Conservation (phyloP, 2,113 vertebrate genomes). For the Neolamprologus ventralis region DNA sequence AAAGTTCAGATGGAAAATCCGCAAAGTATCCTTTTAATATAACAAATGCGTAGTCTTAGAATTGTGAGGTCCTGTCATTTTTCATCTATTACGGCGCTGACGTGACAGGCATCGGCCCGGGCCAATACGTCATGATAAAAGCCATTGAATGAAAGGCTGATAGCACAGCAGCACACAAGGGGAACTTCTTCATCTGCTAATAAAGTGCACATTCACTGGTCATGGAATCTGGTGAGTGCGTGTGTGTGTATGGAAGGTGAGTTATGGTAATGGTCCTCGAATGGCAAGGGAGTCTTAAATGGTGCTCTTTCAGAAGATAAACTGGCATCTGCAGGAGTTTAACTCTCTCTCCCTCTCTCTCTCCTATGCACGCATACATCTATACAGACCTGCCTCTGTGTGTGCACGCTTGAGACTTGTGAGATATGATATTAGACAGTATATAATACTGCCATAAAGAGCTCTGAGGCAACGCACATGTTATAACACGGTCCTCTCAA, state of each 20-base stretch:
- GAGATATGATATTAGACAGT: background rate
- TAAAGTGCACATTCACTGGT: conserved; percentile 46
- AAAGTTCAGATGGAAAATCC: background rate
- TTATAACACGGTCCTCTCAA: background rate
- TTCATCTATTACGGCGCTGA: conserved; percentile 15
- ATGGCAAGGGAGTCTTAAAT: conserved; percentile 60
- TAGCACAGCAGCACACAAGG: conserved; percentile 13
- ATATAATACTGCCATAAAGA: background rate
- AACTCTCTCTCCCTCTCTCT: background rate
- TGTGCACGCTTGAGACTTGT: background rate
- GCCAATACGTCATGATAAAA: conserved; percentile 48
- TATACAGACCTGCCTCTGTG: background rate
- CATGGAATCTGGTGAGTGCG: conserved; percentile 16
- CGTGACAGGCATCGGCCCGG: conserved; percentile 12
- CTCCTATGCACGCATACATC: background rate
- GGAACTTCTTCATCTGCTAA: conserved; percentile 52
- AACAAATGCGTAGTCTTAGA: background rate
- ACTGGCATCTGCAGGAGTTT: conserved; percentile 53
- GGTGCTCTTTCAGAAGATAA: conserved; percentile 61
- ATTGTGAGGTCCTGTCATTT: background rate
- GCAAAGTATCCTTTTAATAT: background rate
- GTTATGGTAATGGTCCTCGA: conserved; percentile 59
- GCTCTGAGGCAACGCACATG: background rate
- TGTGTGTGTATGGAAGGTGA: conserved; percentile 13
- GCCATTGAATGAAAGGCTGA: conserved; percentile 24